These are phyloP conservation scores for Xyrichtys novacula DNA, from an alignment of 2,797 vertebrate genomes.

Conservation along the genomic window DNA sequence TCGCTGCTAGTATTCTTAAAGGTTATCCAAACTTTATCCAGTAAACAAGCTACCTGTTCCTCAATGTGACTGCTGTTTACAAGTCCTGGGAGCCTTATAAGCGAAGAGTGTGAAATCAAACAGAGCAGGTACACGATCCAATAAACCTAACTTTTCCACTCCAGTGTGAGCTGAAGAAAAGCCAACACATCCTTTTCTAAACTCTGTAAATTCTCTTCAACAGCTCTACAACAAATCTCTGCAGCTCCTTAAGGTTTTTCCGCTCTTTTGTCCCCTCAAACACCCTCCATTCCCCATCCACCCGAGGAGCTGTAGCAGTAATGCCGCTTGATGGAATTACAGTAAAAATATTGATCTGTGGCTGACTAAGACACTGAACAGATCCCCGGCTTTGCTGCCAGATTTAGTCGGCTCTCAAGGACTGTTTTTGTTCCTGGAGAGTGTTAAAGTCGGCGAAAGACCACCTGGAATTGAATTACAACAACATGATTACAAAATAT, in stretches of 20 bases:
- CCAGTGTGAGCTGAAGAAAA: slow-evolving; percentile 16
- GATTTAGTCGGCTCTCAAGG: slow-evolving; percentile 41
- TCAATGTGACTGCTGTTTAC: slow-evolving; percentile 35
- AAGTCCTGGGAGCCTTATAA: slow-evolving; percentile 22
- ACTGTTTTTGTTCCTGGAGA: slow-evolving; percentile 49
- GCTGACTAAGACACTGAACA: slow-evolving; percentile 43
- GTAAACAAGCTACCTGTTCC: slow-evolving; percentile 29
- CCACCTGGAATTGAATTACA: slow-evolving; percentile 35
- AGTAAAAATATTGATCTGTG: slow-evolving; percentile 72
- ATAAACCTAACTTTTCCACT: slow-evolving; percentile 31
- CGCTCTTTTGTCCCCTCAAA: slow-evolving; percentile 18
- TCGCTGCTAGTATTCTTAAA: slow-evolving; percentile 2
- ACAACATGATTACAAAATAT: slow-evolving; percentile 32
- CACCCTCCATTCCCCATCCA: slow-evolving; percentile 5
- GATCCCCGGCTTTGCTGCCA: slow-evolving; percentile 32
- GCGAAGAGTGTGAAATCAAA: slow-evolving; percentile 43
- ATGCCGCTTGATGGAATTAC: slow-evolving; percentile 64
- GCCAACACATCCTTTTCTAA: slow-evolving; percentile 7
- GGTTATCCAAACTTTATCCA: slow-evolving; percentile 30
- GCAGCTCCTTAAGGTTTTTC: slow-evolving; percentile 15
- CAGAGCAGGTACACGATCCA: slow-evolving; percentile 10
- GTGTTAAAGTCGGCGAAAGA: slow-evolving; percentile 11
- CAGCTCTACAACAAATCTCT: slow-evolving; percentile 40
- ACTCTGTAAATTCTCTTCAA: slow-evolving; percentile 25
- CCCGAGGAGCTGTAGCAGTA: slow-evolving; percentile 26